Conservation (phyloP, 2,113 vertebrate species). For the Ophthalmolycus amberensis region DNA sequence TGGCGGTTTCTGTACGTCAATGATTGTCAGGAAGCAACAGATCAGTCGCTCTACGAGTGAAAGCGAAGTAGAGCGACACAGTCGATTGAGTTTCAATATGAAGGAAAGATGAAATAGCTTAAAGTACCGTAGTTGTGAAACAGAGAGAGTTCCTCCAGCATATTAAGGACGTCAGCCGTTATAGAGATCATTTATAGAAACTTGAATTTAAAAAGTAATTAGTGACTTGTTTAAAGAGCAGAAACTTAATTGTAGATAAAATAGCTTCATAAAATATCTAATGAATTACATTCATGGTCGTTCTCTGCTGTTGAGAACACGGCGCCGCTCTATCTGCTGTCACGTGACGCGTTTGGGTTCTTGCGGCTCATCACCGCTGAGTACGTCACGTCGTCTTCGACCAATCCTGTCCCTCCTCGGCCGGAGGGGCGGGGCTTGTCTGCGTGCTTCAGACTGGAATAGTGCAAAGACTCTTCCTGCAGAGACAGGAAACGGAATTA, state of each 20-base stretch:
- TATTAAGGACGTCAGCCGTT: background rate
- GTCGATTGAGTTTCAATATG: background rate
- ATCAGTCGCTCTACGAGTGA: background rate
- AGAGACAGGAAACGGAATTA: background rate
- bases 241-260: background rate
- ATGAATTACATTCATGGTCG: background rate
- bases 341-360: background rate
- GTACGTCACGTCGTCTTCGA: slow-evolving; percentile 56
- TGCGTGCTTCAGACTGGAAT: slow-evolving; percentile 63
- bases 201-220: background rate
- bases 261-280: background rate
- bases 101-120: background rate
- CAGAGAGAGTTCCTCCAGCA: background rate
- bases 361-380: slow-evolving; percentile 10
- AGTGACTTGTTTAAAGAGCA: background rate
- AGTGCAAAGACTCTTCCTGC: slow-evolving; percentile 63
- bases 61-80: background rate
- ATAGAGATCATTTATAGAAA: background rate
- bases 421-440: slow-evolving; percentile 28
- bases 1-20: background rate
- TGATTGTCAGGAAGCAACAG: background rate
- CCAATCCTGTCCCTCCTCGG: background rate
- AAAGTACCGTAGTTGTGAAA: background rate
- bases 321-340: background rate
- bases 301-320: too few species aligned